phyloP scores from a whole-genome alignment of 2,888 invertebrate genomes.

The Cephus pulcher region DNA sequence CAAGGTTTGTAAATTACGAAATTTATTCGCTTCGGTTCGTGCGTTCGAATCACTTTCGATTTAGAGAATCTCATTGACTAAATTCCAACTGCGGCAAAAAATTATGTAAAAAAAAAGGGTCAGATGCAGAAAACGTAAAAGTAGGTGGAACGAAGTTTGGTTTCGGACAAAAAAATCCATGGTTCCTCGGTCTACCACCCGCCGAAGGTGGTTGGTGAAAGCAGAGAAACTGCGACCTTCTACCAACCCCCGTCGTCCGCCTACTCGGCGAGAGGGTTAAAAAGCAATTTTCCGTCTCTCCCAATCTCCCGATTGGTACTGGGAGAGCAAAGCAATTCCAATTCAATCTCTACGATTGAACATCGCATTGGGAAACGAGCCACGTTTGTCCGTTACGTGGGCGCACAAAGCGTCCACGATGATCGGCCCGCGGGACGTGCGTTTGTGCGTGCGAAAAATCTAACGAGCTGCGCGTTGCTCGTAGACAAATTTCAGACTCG shows the following conservation, averaged over 20 bases:
- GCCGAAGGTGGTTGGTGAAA: not conserved
- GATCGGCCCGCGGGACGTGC: not conserved
- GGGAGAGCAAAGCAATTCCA: conserved; percentile 35
- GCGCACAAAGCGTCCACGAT: conserved; percentile 14
- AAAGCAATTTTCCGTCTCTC: conserved; percentile 39
- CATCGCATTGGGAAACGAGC: conserved; percentile 25
- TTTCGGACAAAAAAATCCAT: no score
- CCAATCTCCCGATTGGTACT: conserved; percentile 14
- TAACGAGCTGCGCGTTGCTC: conserved; percentile 29
- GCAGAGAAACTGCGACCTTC: not conserved
- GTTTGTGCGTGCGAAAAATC: conserved; percentile 38
- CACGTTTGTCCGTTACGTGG: conserved; percentile 21
- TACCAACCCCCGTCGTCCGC: not conserved
- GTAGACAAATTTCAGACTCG: not conserved
- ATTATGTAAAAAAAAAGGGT: no score
- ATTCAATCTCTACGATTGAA: conserved; percentile 42
- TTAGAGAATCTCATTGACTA: no score
- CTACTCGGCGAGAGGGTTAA: conserved; percentile 28
- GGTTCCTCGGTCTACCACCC: not conserved
- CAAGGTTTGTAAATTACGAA: no score
- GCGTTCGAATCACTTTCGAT: no score
- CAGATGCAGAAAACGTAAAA: no score
- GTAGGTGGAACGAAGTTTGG: no score
- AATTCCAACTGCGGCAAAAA: no score
- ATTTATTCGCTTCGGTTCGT: no score